Percentiles rank a stretch among this genome's conserved stretches.
Conservation (phyloP, 2,888 invertebrate genomes). For the Calephelis perditalis region DNA sequence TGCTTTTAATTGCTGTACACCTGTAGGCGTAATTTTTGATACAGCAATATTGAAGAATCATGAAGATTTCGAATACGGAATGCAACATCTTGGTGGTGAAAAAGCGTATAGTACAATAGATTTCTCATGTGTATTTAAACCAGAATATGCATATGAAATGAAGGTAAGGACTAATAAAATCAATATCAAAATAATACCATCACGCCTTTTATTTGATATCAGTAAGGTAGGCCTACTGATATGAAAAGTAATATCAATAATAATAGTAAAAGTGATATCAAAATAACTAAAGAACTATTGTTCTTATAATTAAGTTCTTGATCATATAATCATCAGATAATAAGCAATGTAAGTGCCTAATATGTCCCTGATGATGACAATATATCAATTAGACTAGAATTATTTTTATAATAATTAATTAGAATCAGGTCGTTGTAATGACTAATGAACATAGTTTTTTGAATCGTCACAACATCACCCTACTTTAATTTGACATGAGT, state of each 20-base stretch:
- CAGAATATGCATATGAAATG: slow-evolving; percentile 28
- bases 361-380: no score
- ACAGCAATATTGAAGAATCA: slow-evolving; percentile 20
- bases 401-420: no score
- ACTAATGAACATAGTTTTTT: no score
- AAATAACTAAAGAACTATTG: not conserved
- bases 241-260: no score
- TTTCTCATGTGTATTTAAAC: slow-evolving; percentile 36
- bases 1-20: slow-evolving; percentile 24
- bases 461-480: no score
- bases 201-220: no score
- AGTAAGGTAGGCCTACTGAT: not conserved
- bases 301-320: not conserved
- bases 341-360: no score
- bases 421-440: no score
- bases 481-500: no score
- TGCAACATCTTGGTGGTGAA: slow-evolving; percentile 21
- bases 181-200: not conserved
- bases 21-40: slow-evolving; percentile 21
- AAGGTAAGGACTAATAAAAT: slow-evolving; percentile 32
- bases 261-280: no score
- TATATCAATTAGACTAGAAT: no score
- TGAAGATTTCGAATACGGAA: slow-evolving; percentile 27
- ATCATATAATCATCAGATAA: no score
- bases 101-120: slow-evolving; percentile 31